These are phyloP conservation scores for Shinisaurus crocodilurus DNA, from an alignment of 2,113 vertebrate genomes.

Conservation along the genomic window DNA sequence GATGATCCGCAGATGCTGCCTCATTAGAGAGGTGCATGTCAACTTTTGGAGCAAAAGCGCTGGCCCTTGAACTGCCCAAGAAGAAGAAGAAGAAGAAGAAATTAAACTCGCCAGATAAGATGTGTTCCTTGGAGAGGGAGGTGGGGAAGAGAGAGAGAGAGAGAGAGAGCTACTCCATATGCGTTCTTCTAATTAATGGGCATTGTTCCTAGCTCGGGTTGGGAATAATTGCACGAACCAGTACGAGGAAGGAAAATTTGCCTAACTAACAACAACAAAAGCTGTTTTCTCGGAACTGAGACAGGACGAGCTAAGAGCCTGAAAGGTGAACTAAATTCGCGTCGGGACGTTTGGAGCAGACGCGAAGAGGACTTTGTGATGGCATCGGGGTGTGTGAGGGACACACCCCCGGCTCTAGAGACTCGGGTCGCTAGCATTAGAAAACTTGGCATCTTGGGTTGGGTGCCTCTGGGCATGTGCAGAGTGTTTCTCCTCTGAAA, in stretches of 20 bases:
- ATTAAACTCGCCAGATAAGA: not conserved
- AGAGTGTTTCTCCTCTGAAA: not conserved
- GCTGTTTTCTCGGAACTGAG: slow-evolving; percentile 36
- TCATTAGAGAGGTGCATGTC: slow-evolving; percentile 45
- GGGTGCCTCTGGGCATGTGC: not conserved
- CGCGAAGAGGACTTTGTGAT: slow-evolving; percentile 19
- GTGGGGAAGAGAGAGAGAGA: too few species aligned
- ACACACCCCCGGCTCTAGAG: not conserved
- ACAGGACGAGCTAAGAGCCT: slow-evolving; percentile 20
- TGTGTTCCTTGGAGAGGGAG: accelerated
- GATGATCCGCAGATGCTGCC: not conserved
- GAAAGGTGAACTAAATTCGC: not conserved
- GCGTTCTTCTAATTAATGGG: slow-evolving; percentile 58
- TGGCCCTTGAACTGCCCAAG: not conserved
- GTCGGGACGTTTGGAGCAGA: slow-evolving; percentile 55
- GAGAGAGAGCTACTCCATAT: slow-evolving; percentile 24
- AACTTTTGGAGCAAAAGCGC: slow-evolving; percentile 34
- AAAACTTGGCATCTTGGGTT: not conserved
- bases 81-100: not conserved
- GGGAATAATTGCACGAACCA: slow-evolving; percentile 53
- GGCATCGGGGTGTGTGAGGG: not conserved
- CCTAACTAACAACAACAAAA: slow-evolving; percentile 25
- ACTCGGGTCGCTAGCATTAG: too few species aligned
- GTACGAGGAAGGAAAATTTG: slow-evolving; percentile 31
- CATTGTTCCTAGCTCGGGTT: slow-evolving; percentile 44